A percentile compares a stretch with the other conserved stretches of the same genome.
Conservation (phyloP, 2,113 vertebrate species). For the Lycocorax pyrrhopterus region DNA sequence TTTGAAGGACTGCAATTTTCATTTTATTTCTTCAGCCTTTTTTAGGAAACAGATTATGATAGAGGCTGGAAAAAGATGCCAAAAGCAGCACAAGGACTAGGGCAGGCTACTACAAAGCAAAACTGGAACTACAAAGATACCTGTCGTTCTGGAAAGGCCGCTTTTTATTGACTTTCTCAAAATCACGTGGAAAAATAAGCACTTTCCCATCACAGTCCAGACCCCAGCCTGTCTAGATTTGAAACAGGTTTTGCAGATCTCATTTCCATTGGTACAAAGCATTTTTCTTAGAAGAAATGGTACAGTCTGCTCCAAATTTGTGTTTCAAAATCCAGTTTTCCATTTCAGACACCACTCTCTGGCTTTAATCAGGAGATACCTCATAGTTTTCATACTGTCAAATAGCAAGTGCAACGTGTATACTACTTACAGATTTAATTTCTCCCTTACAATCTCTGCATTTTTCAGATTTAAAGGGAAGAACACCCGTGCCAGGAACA, state of each 20-base stretch:
- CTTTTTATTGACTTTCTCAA: background rate
- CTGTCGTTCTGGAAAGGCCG: constrained; percentile 13
- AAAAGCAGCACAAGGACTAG: background rate
- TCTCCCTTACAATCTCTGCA: background rate
- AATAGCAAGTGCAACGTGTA: background rate
- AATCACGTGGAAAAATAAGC: constrained; percentile 24
- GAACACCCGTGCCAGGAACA: rapidly evolving
- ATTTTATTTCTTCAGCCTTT: background rate
- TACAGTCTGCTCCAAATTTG: background rate
- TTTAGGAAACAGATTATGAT: background rate
- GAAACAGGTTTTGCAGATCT: background rate
- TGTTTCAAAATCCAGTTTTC: background rate
- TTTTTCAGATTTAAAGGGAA: background rate
- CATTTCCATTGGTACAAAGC: background rate
- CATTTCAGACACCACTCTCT: background rate
- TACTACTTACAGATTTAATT: background rate
- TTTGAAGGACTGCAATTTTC: background rate
- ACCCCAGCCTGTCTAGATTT: background rate
- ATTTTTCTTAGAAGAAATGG: background rate
- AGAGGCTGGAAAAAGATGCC: background rate
- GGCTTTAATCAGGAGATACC: background rate
- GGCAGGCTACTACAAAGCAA: background rate
- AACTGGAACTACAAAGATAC: constrained; percentile 1
- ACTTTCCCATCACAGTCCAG: background rate
- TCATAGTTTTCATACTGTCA: background rate